phyloP scores from a whole-genome alignment of 2,113 vertebrate species.

The Paradoxurus hermaphroditus region DNA sequence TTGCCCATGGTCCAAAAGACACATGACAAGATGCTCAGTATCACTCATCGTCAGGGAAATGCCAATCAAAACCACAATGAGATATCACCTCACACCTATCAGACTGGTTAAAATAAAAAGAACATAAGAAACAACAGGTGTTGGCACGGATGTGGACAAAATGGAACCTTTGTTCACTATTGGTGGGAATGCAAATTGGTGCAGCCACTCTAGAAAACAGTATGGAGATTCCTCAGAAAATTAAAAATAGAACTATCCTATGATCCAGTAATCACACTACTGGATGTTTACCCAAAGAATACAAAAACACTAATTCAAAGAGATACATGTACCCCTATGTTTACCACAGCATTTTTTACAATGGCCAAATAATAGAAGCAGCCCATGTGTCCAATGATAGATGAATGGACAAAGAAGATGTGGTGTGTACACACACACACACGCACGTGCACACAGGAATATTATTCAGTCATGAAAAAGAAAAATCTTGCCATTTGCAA shows the following conservation, averaged over 20 bases:
- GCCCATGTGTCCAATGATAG: neutral
- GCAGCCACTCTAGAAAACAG: neutral
- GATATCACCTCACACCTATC: neutral
- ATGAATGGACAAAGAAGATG: neutral
- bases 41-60: neutral
- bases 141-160: neutral
- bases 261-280: neutral
- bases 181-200: neutral
- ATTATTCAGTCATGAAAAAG: neutral
- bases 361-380: neutral
- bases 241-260: neutral
- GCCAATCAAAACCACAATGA: neutral
- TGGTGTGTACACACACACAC: neutral
- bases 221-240: neutral
- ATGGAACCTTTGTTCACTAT: neutral
- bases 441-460: neutral
- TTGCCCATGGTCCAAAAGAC: neutral
- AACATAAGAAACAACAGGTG: neutral
- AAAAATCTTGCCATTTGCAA: neutral
- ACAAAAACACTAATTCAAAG: neutral
- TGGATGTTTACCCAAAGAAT: neutral
- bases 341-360: neutral
- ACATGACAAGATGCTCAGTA: neutral
- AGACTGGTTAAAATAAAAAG: neutral
- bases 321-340: neutral